Base-by-base conservation (phyloP, 1,140 invertebrate species). In the Solenopsis invicta region DNA sequence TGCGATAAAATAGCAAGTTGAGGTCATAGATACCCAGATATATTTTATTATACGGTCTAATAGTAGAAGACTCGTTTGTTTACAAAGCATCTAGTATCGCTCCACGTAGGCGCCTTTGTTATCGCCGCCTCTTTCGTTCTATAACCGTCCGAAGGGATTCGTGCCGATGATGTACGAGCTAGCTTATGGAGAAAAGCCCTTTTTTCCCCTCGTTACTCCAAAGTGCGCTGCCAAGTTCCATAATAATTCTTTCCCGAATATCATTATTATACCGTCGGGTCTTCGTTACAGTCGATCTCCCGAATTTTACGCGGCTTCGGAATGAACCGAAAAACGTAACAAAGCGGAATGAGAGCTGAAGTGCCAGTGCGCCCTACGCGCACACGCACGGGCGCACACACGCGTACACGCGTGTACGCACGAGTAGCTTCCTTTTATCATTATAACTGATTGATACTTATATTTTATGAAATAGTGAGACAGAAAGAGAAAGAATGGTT, bases 211-310 rank as follows among this genome's bases (percentile, higher is more conserved):
- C 90, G 90, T 92, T 93, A 92, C 84, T 88, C 85, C 41, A 87
- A 92, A 91, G 87, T 91, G 87, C 76, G 88, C 89, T 86, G 84
- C 88, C 87, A 92, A 91, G 85, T 92, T 92, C 89, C 56, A 89
- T 92, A 92, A 92, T 93, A 93, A 93, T 93, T 93, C 92, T 92
- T 91, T 92, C 84, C 72, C 90, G 87, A 93, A 92, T 92, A 92
- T 93, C 91, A 90, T 92, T 89, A 92, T 92, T 90, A 88, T 89
- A 88, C 72, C 87, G 56, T 54, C 48, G 84, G 77, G 41, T 67
- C 62, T 81, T 75, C 77, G 71, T 89, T 89, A 61, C 78, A 77
- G 85, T 91, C 87, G 87, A 91, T 91, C 84, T 78, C 54, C 50
- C 41, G 34, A 50, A 72, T 69, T 67, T 80, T 74, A 50, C 75